Conservation (phyloP, 53 echinoderm and acorn worm genomes). For the Paracentrotus lividus region DNA sequence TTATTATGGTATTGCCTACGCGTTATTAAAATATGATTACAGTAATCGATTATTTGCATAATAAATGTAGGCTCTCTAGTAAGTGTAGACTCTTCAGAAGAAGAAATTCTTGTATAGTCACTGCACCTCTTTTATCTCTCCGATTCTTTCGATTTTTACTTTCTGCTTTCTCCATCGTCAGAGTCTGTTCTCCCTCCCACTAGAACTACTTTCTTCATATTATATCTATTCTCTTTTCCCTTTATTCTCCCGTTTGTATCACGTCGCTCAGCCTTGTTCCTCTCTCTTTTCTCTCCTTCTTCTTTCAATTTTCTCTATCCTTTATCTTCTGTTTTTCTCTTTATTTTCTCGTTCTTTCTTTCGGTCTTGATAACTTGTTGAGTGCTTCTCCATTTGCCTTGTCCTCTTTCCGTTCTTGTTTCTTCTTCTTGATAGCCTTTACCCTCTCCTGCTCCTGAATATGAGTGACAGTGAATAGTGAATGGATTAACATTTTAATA, state of each 20-base stretch:
- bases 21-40: too few species aligned
- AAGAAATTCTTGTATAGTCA: background rate
- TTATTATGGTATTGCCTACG: too few species aligned
- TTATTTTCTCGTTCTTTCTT: slow-evolving; percentile 69
- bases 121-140: slow-evolving; percentile 68
- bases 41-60: too few species aligned
- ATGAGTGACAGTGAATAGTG: background rate
- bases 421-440: slow-evolving; percentile 67
- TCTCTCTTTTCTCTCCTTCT: slow-evolving; percentile 58
- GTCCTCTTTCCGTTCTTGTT: slow-evolving; percentile 61
- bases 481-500: too few species aligned
- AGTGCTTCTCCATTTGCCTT: slow-evolving; percentile 66
- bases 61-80: too few species aligned
- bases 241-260: slow-evolving; percentile 47
- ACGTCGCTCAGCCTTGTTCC: slow-evolving; percentile 55
- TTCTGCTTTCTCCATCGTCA: background rate
- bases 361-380: slow-evolving; percentile 64
- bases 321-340: slow-evolving; percentile 63
- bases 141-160: background rate
- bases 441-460: slow-evolving; percentile 39
- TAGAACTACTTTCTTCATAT: slow-evolving; percentile 15
- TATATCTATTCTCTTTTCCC: background rate
- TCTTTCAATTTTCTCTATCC: slow-evolving; percentile 74
- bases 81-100: too few species aligned
- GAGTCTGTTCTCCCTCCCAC: slow-evolving; percentile 25